phyloP scores from a whole-genome alignment of 2,113 vertebrate species.

The Nyctibius bracteatus region DNA sequence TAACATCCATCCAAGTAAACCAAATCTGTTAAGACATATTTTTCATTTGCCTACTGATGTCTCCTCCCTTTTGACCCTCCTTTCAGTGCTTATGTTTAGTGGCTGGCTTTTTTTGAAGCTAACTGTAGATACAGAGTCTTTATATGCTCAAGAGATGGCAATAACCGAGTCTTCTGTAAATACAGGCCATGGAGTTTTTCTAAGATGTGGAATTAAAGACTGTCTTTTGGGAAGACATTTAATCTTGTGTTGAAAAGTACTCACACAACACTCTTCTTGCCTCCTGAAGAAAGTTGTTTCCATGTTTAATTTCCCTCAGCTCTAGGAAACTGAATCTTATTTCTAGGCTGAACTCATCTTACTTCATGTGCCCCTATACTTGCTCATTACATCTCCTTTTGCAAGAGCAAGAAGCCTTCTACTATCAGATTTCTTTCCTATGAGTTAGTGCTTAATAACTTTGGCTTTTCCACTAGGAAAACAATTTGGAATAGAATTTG shows the following conservation, averaged over 20 bases:
- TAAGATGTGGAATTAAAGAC: background rate
- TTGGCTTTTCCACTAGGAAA: background rate
- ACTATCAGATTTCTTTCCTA: background rate
- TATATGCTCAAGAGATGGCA: background rate
- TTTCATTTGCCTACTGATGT: background rate
- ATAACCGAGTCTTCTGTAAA: background rate
- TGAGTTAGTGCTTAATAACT: background rate
- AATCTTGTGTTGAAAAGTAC: background rate
- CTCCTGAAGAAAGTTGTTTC: background rate
- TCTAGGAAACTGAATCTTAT: background rate
- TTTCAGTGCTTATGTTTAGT: background rate
- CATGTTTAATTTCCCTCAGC: background rate
- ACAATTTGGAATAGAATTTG: background rate
- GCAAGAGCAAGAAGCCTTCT: background rate
- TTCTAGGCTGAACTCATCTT: background rate
- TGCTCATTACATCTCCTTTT: background rate
- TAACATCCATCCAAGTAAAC: background rate
- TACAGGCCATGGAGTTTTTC: background rate
- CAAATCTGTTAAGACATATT: background rate
- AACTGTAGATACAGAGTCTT: background rate
- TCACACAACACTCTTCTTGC: background rate
- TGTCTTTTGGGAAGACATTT: background rate
- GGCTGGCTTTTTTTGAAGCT: background rate
- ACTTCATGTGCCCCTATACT: background rate
- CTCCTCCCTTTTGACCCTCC: background rate